phyloP scores from a whole-genome alignment of 2,888 invertebrate genomes.

The Himalopsyche tibetana region DNA sequence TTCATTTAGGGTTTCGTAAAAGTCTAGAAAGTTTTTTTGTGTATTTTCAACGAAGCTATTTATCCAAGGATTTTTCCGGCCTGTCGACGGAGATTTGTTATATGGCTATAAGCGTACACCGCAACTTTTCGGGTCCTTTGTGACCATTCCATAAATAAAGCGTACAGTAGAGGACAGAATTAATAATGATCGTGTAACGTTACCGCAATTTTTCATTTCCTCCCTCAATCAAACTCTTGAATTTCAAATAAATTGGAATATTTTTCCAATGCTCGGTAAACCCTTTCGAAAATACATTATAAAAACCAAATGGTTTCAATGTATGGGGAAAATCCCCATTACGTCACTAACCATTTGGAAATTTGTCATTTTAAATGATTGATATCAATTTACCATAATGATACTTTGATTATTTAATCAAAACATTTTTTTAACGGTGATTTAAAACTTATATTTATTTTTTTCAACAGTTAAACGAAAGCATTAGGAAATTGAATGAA shows the following conservation, averaged over 20 bases:
- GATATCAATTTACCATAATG: slow-evolving; percentile 8
- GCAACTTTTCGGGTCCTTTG: slow-evolving; percentile 50
- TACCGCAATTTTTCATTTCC: slow-evolving; percentile 43
- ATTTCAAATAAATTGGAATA: slow-evolving; percentile 38
- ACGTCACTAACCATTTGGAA: background rate
- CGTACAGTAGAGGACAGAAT: slow-evolving; percentile 59
- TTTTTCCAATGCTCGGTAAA: slow-evolving; percentile 16
- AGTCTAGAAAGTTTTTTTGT: slow-evolving; percentile 54
- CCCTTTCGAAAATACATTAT: slow-evolving; percentile 40
- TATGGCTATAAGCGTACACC: slow-evolving; percentile 47
- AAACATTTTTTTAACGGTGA: background rate
- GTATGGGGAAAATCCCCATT: background rate
- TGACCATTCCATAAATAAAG: slow-evolving; percentile 56
- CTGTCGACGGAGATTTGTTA: slow-evolving; percentile 51
- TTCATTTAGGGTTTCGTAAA: slow-evolving; percentile 28
- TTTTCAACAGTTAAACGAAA: too few species aligned
- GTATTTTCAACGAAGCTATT: slow-evolving; percentile 55
- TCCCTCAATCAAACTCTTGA: slow-evolving; percentile 43
- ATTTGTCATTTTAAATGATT: slow-evolving; percentile 27
- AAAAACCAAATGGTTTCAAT: slow-evolving; percentile 19
- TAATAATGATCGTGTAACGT: slow-evolving; percentile 58
- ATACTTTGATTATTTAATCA: background rate
- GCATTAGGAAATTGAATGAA: too few species aligned
- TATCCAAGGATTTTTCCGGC: slow-evolving; percentile 58
- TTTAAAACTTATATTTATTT: too few species aligned